phyloP scores from a whole-genome alignment of 2,797 vertebrate genomes.

The Eulemur albifrons region DNA sequence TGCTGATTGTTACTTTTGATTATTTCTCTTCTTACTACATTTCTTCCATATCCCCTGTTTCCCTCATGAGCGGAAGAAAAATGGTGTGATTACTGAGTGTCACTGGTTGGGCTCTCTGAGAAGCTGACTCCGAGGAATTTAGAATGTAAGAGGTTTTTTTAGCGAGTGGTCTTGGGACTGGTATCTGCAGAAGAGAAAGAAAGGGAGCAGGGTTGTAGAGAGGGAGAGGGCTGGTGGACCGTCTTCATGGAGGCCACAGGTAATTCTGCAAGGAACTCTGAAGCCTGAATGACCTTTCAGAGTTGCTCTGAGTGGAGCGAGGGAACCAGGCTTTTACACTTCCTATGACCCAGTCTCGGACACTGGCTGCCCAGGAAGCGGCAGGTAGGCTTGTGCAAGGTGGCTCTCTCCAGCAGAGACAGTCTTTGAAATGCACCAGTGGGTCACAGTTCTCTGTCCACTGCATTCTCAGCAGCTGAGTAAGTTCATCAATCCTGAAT shows the following conservation, averaged over 20 bases:
- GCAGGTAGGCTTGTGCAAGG: neutral
- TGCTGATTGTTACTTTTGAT: neutral
- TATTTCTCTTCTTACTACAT: neutral
- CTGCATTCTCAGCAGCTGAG: neutral
- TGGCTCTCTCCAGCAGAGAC: neutral
- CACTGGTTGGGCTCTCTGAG: neutral
- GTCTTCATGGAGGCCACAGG: neutral
- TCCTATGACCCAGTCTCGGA: neutral
- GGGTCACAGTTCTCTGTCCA: neutral
- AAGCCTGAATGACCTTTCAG: neutral
- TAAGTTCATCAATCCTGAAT: neutral
- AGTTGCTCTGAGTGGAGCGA: neutral
- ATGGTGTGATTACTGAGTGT: neutral
- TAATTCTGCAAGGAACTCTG: neutral
- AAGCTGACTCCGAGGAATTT: neutral
- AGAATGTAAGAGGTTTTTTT: neutral
- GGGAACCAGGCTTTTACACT: neutral
- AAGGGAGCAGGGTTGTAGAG: neutral
- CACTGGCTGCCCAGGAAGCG: neutral
- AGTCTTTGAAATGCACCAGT: neutral
- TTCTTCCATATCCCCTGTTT: neutral
- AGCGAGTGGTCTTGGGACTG: neutral
- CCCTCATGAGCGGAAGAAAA: neutral
- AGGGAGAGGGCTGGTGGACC: rapidly evolving
- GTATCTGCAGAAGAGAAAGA: neutral